Evolutionary conservation across 2,113 vertebrate genomes (phyloP).

Genomic region (Acanthochromis polyacanthus): DNA sequence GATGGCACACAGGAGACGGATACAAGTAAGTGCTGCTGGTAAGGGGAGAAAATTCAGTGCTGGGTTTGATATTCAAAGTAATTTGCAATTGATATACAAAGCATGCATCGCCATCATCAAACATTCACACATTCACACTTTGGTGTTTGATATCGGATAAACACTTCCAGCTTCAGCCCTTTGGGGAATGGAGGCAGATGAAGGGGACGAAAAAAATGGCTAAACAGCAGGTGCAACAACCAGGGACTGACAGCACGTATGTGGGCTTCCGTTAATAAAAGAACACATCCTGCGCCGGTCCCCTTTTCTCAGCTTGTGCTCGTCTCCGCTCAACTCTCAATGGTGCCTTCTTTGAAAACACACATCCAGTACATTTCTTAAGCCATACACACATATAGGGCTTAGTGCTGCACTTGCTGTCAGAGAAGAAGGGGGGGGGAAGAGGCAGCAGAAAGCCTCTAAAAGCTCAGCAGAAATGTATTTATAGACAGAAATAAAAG

Average conservation of each 20-base stretch:
- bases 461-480: slow-evolving; percentile 80
- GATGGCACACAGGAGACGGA: background rate
- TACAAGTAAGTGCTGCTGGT: background rate
- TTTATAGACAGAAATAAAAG: slow-evolving; percentile 82
- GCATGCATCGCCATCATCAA: slow-evolving; percentile 18
- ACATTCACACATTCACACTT: slow-evolving; percentile 42
- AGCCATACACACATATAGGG: slow-evolving; percentile 39
- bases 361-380: slow-evolving; percentile 48
- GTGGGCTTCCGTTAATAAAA: slow-evolving; percentile 30
- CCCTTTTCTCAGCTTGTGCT: slow-evolving; percentile 18
- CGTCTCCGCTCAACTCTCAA: slow-evolving; percentile 40
- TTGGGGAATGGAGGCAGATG: slow-evolving; percentile 18
- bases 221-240: slow-evolving; percentile 3
- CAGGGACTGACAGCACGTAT: background rate
- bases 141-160: slow-evolving; percentile 31
- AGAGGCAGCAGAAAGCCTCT: slow-evolving; percentile 62
- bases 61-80: slow-evolving; percentile 24
- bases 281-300: slow-evolving; percentile 6
- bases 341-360: slow-evolving; percentile 44
- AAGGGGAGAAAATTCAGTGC: background rate
- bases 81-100: slow-evolving; percentile 45
- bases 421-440: background rate
- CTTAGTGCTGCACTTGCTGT: slow-evolving; percentile 63
- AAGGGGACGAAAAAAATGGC: background rate
- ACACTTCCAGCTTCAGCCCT: background rate